Conservation (phyloP, 2,888 invertebrate species). For the Noctua fimbriata region DNA sequence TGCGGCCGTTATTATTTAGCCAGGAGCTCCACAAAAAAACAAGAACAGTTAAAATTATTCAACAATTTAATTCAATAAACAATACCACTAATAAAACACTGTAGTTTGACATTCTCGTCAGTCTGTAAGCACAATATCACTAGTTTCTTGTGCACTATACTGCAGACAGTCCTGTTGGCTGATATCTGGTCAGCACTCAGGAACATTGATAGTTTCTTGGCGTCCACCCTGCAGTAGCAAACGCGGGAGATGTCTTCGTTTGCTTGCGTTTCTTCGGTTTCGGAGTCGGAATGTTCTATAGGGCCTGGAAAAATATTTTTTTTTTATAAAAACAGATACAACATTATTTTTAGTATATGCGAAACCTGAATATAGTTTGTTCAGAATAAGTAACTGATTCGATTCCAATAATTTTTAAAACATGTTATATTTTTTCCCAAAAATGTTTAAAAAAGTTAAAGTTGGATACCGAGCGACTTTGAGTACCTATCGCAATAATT, state of each 20-base stretch:
- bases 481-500: too few relatives aligned
- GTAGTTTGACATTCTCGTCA: conserved; percentile 93
- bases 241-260: conserved; percentile 82
- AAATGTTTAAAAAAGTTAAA: too few relatives aligned
- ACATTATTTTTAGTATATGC: too few relatives aligned
- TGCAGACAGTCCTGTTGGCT: conserved; percentile 93
- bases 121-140: conserved; percentile 94
- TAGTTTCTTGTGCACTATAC: conserved; percentile 93
- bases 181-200: conserved; percentile 94
- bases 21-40: neutral
- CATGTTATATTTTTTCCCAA: too few relatives aligned
- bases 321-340: too few relatives aligned
- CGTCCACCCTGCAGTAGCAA: conserved; percentile 92
- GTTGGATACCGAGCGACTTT: too few relatives aligned
- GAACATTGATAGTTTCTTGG: conserved; percentile 95
- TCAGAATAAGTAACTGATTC: too few relatives aligned
- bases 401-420: too few relatives aligned
- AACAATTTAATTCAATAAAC: conserved; percentile 74
- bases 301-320: conserved; percentile 77
- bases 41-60: neutral
- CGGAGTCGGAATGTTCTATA: conserved; percentile 86
- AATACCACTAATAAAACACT: conserved; percentile 95
- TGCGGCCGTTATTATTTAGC: too few relatives aligned
- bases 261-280: conserved; percentile 84
- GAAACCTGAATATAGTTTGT: too few relatives aligned